Percentiles rank a stretch among this genome's conserved stretches.
These are phyloP conservation scores for Tachysurus vachellii DNA, from an alignment of 2,113 vertebrate genomes.

Conservation along the genomic window DNA sequence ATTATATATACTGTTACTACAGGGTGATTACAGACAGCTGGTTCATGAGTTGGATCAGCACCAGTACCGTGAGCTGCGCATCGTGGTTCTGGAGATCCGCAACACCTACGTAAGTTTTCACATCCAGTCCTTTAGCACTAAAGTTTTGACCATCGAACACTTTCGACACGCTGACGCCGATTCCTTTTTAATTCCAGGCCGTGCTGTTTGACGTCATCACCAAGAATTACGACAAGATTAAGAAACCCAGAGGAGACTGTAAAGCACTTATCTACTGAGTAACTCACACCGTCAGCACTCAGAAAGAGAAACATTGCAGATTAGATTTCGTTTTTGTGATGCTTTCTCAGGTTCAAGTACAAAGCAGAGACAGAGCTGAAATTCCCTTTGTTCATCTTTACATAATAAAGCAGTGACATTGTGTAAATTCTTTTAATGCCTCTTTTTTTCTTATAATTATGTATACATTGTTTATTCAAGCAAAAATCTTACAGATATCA, in stretches of 20 bases:
- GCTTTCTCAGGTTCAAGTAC: neutral
- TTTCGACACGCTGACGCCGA: neutral
- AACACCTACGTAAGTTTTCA: conserved; percentile 82
- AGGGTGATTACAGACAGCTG: conserved; percentile 88
- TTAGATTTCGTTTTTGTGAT: neutral
- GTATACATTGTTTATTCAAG: too few relatives aligned
- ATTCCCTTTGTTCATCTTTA: conserved; percentile 10
- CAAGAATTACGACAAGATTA: conserved; percentile 91
- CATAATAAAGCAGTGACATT: conserved; percentile 11
- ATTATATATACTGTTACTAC: neutral
- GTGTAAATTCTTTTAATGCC: neutral
- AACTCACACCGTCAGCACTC: neutral
- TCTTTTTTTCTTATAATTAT: neutral
- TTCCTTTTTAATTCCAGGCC: conserved; percentile 69
- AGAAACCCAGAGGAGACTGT: conserved; percentile 85
- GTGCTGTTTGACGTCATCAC: conserved; percentile 83
- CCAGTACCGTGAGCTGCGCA: conserved; percentile 82
- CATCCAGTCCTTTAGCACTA: neutral
- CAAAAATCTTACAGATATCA: too few relatives aligned
- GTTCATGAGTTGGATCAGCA: conserved; percentile 86
- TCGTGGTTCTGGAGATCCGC: conserved; percentile 82
- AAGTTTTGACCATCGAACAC: neutral
- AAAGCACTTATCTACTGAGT: conserved; percentile 88
- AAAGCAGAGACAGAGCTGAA: neutral
- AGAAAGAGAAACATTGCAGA: neutral